phyloP scores from a whole-genome alignment of 2,113 vertebrate species.

The Ariopsis seemanni region DNA sequence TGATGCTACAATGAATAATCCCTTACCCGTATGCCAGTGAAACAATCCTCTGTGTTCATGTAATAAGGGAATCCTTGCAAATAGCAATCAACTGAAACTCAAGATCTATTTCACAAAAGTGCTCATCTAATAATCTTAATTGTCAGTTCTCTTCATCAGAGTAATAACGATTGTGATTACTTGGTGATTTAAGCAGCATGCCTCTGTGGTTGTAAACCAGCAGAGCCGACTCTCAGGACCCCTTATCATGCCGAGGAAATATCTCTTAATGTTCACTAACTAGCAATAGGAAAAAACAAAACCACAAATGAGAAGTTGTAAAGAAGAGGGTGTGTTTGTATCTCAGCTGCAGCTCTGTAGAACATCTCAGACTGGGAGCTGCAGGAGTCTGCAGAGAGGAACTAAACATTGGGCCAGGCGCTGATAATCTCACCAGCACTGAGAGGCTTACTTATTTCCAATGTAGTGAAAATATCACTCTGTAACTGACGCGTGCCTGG shows the following conservation, averaged over 20 bases:
- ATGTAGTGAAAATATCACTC: neutral
- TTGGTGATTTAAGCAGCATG: neutral
- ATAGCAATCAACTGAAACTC: neutral
- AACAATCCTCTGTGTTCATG: neutral
- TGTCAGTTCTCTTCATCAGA: neutral
- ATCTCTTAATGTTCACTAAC: neutral
- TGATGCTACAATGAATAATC: neutral
- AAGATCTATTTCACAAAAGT: neutral
- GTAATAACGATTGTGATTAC: neutral
- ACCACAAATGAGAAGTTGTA: neutral
- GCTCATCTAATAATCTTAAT: neutral
- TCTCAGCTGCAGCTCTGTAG: neutral
- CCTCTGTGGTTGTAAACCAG: neutral
- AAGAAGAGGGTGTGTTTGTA: neutral
- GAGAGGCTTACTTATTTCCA: neutral
- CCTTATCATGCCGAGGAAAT: neutral
- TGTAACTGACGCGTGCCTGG: neutral
- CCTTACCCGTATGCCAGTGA: neutral
- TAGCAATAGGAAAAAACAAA: neutral
- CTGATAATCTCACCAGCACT: neutral
- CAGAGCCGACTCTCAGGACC: neutral
- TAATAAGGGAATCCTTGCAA: neutral
- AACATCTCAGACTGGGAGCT: neutral
- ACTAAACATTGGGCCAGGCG: neutral
- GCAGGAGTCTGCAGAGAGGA: neutral